Conservation (phyloP, 2,113 vertebrate genomes). For the Cynopterus brachyotis region DNA sequence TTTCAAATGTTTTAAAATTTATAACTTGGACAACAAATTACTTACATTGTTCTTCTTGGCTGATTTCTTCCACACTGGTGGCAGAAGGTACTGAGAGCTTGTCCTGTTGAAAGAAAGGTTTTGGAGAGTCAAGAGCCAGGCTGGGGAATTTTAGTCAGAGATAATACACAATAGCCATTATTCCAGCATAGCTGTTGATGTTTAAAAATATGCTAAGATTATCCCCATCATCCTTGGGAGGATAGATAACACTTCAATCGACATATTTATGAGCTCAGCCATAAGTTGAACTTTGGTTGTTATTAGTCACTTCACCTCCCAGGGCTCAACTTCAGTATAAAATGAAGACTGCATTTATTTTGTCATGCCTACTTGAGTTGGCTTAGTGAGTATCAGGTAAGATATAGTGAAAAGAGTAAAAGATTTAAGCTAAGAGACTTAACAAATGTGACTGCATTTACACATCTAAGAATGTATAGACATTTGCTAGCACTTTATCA, state of each 20-base stretch:
- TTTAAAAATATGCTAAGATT: neutral
- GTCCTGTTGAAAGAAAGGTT: neutral
- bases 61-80: neutral
- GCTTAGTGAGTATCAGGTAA: neutral
- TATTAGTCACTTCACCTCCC: neutral
- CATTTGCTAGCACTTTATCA: neutral
- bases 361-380: neutral
- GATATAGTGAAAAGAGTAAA: neutral
- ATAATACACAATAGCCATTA: neutral
- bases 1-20: constrained; percentile 23
- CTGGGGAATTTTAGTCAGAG: neutral
- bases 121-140: neutral
- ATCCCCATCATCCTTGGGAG: neutral
- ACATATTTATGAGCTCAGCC: neutral
- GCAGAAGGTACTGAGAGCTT: neutral
- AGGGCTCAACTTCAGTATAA: neutral
- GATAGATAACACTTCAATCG: neutral
- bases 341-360: neutral
- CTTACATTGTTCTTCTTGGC: neutral
- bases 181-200: neutral
- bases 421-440: neutral
- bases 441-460: neutral
- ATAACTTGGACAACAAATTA: neutral
- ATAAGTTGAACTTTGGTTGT: neutral
- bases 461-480: neutral